Percentiles rank a stretch among this genome's conserved stretches.
These are phyloP conservation scores for Cerceris rybyensis DNA, from an alignment of 2,888 invertebrate species.

Conservation along the genomic window DNA sequence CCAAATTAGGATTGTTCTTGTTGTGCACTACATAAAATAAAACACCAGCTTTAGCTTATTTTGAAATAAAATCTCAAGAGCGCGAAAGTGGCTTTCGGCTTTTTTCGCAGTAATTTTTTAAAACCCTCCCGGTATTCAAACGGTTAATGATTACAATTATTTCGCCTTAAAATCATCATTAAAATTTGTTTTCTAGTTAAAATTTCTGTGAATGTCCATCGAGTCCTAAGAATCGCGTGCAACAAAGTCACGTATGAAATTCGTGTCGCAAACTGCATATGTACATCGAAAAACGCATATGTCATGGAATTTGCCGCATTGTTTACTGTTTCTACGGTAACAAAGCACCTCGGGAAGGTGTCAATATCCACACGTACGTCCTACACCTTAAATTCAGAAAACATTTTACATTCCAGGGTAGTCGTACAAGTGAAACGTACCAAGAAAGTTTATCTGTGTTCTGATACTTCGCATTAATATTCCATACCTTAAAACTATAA, in stretches of 20 bases:
- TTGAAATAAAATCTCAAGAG: no score
- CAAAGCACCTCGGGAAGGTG: constrained; percentile 73
- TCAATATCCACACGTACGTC: constrained; percentile 79
- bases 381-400: constrained; percentile 82
- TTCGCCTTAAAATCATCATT: no score
- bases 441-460: background rate
- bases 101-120: no score
- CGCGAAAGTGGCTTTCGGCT: no score
- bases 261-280: background rate
- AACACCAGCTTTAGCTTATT: no score
- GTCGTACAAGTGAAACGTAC: constrained; percentile 19
- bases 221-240: background rate
- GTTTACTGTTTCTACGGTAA: constrained; percentile 80
- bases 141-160: no score
- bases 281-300: constrained; percentile 5
- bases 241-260: background rate
- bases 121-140: no score
- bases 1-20: no score
- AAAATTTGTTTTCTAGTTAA: no score
- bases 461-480: background rate
- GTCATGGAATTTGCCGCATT: constrained; percentile 67
- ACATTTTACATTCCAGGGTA: constrained; percentile 6
- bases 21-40: no score
- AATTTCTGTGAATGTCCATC: no score
- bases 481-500: no score